Evolutionary conservation across 2,888 invertebrate genomes (phyloP), one percentile per base, ranked within the genome.

Genomic region (Drosophila anomelani): DNA sequence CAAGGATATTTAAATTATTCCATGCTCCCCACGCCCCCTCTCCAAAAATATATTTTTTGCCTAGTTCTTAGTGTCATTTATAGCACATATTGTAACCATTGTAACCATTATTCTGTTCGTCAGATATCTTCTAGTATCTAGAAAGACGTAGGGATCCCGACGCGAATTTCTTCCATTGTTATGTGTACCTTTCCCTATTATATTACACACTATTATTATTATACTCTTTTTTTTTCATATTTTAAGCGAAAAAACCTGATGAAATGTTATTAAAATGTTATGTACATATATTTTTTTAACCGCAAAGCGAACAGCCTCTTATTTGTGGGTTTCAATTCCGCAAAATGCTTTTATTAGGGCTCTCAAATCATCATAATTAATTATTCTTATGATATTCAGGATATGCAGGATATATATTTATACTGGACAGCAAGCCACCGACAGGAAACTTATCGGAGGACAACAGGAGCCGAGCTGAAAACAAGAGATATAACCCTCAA

Each of bases 1-100:
- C 57, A 68, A 56, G 53, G 53, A 84, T 81, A 79, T 81, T 77
- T 81, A 81, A 79, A 61, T 67, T 66, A 68, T 67, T 66, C 57
- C 55, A 57, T 53, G 39, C 39, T 44, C 6, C 46, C 46, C 46
- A 15, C 6, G 0, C 32, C 23, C 26, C 49, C 17, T 38, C 20
- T 12, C 17, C n/a, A 17, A 20, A 34, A 34, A 34, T 56, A 53
- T 67, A 54, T 73, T 79, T 63, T 79, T 68, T 72, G 32, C 44
- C 23, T 81, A 82, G 77, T 26, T 47, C 10, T 77, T 86, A 86
- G 64, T 41, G 15, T 46, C 67, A 78, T 36, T 71, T 17, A 3
- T 38, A 12, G 51, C 51, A 34, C 54, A 60, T 26, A 34, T 34
- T 34, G 26, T 55, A 63, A 44, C 41, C n/a, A 44, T 13, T 47